A percentile compares a stretch with the other conserved stretches of the same genome.
phyloP scores from a whole-genome alignment of 2,888 invertebrate species.

The Rhogogaster chlorosoma region DNA sequence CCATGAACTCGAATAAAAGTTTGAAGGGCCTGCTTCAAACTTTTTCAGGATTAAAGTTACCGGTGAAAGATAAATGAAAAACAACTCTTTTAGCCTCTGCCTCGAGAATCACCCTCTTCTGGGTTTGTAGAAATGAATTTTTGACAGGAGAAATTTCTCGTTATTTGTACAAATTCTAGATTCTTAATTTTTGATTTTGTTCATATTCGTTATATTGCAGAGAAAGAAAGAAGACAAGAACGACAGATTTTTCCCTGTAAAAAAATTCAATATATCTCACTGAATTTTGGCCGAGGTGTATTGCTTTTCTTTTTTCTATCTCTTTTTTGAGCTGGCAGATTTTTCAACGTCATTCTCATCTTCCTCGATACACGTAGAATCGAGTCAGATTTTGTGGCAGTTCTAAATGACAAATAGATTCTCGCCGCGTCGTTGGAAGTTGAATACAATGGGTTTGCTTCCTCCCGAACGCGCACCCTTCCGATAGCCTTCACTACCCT shows the following conservation, averaged over 20 bases:
- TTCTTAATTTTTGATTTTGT: background rate
- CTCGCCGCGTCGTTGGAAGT: background rate
- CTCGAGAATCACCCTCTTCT: background rate
- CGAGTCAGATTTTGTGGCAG: background rate
- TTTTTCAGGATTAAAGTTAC: background rate
- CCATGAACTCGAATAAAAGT: slow-evolving; percentile 17
- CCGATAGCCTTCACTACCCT: slow-evolving; percentile 22
- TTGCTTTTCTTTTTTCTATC: background rate
- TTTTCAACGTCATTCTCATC: slow-evolving; percentile 2
- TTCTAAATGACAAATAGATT: slow-evolving; percentile 30
- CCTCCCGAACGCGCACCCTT: slow-evolving; percentile 1
- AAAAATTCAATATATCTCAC: background rate
- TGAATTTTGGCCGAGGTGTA: background rate
- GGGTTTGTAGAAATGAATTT: background rate
- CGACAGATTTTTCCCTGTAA: background rate
- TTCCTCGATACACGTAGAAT: background rate
- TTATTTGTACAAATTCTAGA: too few relatives aligned
- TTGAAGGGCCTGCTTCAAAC: slow-evolving; percentile 19
- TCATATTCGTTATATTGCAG: background rate
- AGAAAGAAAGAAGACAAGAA: background rate
- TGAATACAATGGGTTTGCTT: slow-evolving; percentile 27
- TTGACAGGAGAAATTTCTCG: background rate
- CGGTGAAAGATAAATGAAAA: background rate
- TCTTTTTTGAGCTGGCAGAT: background rate
- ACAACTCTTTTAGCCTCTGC: background rate